Evolutionary conservation across 2,113 vertebrate species (phyloP).

Genomic region (Perognathus longimembris): DNA sequence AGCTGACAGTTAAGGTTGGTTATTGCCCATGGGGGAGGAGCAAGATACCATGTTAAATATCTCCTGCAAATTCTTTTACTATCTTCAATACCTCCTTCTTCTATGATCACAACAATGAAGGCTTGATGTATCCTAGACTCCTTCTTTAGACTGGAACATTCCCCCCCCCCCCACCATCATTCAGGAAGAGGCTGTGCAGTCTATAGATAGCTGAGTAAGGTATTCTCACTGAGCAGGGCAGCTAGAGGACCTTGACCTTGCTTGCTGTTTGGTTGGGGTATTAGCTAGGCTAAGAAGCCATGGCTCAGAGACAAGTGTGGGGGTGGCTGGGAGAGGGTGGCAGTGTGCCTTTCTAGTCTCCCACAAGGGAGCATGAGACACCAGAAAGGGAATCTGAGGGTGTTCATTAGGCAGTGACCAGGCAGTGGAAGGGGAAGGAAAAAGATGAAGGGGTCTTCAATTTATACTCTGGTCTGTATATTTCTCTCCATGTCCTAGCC

Average conservation of each 20-base stretch:
- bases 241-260: neutral
- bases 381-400: neutral
- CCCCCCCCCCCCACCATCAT: neutral
- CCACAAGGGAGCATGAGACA: neutral
- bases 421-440: neutral
- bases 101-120: neutral
- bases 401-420: neutral
- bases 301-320: neutral
- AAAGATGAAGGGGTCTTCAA: constrained; percentile 57
- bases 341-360: neutral
- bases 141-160: neutral
- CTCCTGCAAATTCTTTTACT: neutral
- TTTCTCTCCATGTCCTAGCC: constrained; percentile 76
- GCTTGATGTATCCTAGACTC: neutral
- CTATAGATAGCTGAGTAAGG: neutral
- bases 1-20: neutral
- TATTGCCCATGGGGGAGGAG: neutral
- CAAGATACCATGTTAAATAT: neutral
- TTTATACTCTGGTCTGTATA: constrained; percentile 71
- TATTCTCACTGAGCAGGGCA: neutral
- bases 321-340: neutral
- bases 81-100: neutral
- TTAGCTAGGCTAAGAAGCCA: neutral
- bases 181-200: neutral
- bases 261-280: neutral